Evolutionary conservation across 2,888 invertebrate species (phyloP), one percentile per base, ranked within the genome.

Genomic region (Thymelicus lineola): DNA sequence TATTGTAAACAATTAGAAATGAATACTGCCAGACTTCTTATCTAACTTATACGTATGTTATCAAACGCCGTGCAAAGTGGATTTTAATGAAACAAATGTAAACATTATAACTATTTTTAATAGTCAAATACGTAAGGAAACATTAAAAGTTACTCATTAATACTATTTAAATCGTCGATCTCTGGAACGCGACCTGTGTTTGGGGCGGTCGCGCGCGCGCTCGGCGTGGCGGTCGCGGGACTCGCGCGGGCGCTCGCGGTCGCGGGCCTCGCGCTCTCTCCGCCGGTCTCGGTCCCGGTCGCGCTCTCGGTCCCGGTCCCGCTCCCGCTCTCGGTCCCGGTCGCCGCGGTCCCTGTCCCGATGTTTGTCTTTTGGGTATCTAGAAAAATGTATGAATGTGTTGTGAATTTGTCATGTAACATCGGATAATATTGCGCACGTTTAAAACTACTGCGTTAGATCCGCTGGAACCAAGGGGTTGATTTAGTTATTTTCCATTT

Each of bases 121-220:
- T 81, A 78, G 73, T 85, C 75, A 83, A 82, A 78, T 74, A 80
- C 78, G 82, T 76, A 82, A 75, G 74, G 74, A 79, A 83, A 77
- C 80, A 80, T 77, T 74, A 71, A 75, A 74, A 69, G 36, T 71
- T 72, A 79, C n/a, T 46, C 74, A 75, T 79, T 75, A 61, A 68
- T 79, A 88, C 86, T 91, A 93, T 92, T 88, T 93, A 75, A 86
- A 79, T 75, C 91, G 91, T 65, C 92, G 90, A 66, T 93, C 93
- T 74, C 83, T 84, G 1, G 91, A 91, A 50, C 91, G 86, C 59
- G 89, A 89, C 46, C 89, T 77, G 57, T 86, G 83, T 1, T 88
- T 85, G 35, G 79, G 82, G 7, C 85, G 81, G 62, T 88, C 88
- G 45, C 88, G 83, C 55, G 85, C 79, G 10, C 84, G 82, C n/a